Base-by-base conservation (phyloP, 2,113 vertebrate genomes). In the Probosciger aterrimus region DNA sequence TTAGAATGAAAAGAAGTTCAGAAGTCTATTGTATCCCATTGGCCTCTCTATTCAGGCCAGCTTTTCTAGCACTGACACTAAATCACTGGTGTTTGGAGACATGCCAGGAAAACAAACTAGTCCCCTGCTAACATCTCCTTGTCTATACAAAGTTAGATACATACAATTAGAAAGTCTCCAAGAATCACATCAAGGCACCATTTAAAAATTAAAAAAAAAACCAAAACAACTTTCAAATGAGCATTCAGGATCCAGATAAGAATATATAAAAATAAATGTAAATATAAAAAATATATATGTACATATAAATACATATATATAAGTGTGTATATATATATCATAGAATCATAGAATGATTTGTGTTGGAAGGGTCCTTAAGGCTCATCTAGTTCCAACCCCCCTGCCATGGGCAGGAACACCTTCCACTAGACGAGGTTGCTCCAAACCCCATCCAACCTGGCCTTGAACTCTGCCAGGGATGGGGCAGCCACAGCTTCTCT, bases 1-100 rank as follows among this genome's bases (percentile, higher is more conserved):
- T 55, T 88, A 75, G 86, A 90, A 88, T 20, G 44, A 92, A 90
- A 82, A 88, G 64, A 80, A 78, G 60, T 93, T 92, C 60, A 93
- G 68, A 90, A 60, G 64, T 75, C 68, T 70, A n/a, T 82, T 96
- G 55, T 81, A 88, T 49, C 64, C 39, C 50, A 67, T 41, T 47
- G 16, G 43, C 24, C 46, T 90, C 44, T 70, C 41, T 70, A 37
- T 83, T 67, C 46, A 91, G 60, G 69, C 79, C 92, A 92, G 27
- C 6, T 90, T 20, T 73, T 70, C 50, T 35, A 94, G 15, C 50
- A 62, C 27, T 78, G 37, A 19, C 85, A 82, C 57, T 96, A 96
- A 96, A 94, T 86, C 95, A 75, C 39, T 67, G 67, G 44, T n/a
- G 49, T 74, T 86, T 91, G 85, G 71, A 83, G 41, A 57, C 18